Base-by-base conservation (phyloP, 2,797 vertebrate genomes). In the Etheostoma perlongum region DNA sequence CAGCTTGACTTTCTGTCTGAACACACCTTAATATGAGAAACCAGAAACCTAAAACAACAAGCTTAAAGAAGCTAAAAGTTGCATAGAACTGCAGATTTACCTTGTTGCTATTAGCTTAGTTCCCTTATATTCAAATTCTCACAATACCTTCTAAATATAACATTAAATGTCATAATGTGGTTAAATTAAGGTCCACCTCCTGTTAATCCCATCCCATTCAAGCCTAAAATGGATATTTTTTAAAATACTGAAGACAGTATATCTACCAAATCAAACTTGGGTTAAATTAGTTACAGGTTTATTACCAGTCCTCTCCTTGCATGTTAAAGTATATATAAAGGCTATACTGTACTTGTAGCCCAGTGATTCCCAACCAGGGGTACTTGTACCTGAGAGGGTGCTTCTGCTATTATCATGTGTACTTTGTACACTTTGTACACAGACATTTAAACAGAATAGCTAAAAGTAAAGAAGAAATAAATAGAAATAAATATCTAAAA, bases 281-380 rank as follows among this genome's bases (percentile, higher is more conserved):
- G 1, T 27, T 13, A 33, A 25, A 46, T 13, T 1, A 68, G 33
- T 54, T 13, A 21, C 15, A 42, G 16, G 14, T 36, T 74, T 58
- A 47, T 66, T 11, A 52, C 11, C 16, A 42, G 16, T 40, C 16
- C 42, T 67, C 30, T 62, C 6, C 4, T 16, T 83, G 67, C 60
- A 66, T 74, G 59, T 21, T 59, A 54, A 76, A 67, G 49, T 6
- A 44, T 27, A 27, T 27, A 27, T 27, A 27, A 27, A 27, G 30
- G 12, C 40, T 23, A 36, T 21, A 44, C 4, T 46, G 40, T 40
- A 40, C 40, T 40, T 40, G 40, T 6, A 33, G 30, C 30, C 33
- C 33, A 33, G 33, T 33, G 7, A 33, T 33, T 33, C 33, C 33
- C 33, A 33, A 33, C 33, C 33, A 33, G 7, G 33, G 33, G 33